A percentile compares a stretch with the other conserved stretches of the same genome.
Evolutionary conservation across 2,888 invertebrate species (phyloP).

Genomic region (Salticus scenicus): DNA sequence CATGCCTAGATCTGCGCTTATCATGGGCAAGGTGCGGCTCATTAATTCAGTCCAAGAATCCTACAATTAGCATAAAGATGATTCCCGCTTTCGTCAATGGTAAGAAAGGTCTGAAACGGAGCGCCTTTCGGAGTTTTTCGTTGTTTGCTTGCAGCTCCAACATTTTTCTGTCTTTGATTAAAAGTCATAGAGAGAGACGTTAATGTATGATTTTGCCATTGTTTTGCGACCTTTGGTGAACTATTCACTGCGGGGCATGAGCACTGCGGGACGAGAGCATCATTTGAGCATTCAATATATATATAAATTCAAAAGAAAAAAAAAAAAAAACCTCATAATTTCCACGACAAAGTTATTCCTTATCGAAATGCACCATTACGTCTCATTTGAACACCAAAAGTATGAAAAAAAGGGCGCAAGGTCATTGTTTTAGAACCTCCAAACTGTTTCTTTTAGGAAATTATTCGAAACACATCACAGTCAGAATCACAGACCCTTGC

Average conservation of each 20-base stretch:
- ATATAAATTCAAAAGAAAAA: neutral
- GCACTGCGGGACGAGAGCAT: neutral
- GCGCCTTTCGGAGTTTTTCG: neutral
- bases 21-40: slow-evolving; percentile 46
- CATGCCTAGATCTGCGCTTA: slow-evolving; percentile 21
- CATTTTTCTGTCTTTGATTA: neutral
- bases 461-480: slow-evolving; percentile 5
- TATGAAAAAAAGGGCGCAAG: neutral
- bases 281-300: neutral
- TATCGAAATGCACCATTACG: slow-evolving; percentile 1
- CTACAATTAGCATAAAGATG: slow-evolving; percentile 64
- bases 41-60: slow-evolving; percentile 64
- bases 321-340: neutral
- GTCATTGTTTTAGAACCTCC: neutral
- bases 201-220: neutral
- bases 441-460: neutral
- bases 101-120: slow-evolving; percentile 1
- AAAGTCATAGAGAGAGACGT: neutral
- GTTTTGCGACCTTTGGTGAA: neutral
- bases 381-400: slow-evolving; percentile 1
- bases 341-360: neutral
- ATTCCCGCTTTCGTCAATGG: slow-evolving; percentile 12
- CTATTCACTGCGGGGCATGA: too few species aligned
- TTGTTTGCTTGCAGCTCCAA: neutral
- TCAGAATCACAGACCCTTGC: neutral